Evolutionary conservation across 2,113 vertebrate genomes (phyloP).

Genomic region (Nanorana parkeri): DNA sequence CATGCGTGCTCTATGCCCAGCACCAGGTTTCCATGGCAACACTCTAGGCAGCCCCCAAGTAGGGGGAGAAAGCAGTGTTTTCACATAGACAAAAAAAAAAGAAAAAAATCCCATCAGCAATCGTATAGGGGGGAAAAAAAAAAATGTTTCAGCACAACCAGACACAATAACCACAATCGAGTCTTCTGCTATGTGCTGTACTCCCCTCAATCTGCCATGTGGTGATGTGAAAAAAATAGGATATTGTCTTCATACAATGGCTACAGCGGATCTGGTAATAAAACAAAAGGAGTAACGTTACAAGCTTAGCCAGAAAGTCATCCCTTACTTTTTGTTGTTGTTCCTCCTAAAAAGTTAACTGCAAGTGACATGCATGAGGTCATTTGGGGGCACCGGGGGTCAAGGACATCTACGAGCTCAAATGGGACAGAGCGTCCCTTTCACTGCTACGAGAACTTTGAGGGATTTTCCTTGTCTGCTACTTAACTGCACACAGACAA

Average conservation of each 20-base stretch:
- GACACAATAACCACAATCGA: constrained; percentile 20
- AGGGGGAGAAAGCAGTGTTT: constrained; percentile 57
- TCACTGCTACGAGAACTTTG: neutral
- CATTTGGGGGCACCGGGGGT: neutral
- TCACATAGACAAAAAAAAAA: constrained; percentile 50
- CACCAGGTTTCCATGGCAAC: constrained; percentile 79
- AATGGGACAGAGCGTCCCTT: neutral
- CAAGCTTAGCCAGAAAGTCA: neutral
- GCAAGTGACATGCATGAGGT: neutral
- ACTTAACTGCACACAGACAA: too few relatives aligned
- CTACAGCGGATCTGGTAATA: neutral
- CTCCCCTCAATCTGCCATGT: neutral
- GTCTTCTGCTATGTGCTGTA: neutral
- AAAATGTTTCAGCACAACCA: constrained; percentile 26
- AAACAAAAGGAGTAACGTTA: neutral
- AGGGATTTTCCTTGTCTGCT: too few relatives aligned
- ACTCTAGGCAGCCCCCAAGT: constrained; percentile 75
- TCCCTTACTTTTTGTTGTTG: too few relatives aligned
- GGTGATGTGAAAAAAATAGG: neutral
- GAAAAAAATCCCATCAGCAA: constrained; percentile 41
- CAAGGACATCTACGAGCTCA: too few relatives aligned
- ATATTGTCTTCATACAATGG: neutral
- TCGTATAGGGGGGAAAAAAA: constrained; percentile 22
- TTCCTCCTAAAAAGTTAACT: neutral
- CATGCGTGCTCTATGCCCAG: constrained; percentile 74